Base-by-base conservation (phyloP, 1,140 invertebrate genomes). In the Hyposmocoma kahamanoa region DNA sequence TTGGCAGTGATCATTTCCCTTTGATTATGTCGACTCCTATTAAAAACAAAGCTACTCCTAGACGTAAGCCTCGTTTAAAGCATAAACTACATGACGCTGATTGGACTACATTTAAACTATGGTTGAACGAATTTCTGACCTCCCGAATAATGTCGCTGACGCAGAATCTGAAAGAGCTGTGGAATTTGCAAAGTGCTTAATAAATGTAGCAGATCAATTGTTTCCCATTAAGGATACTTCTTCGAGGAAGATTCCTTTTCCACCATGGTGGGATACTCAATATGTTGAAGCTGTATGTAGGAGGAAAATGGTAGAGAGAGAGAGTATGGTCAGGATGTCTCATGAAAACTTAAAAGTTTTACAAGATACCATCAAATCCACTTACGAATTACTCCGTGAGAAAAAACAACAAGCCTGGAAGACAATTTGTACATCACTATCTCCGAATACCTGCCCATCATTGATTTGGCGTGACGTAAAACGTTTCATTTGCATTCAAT, bases 1-100 rank as follows among this genome's bases (percentile, higher is more conserved):
- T 17, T 13, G 46, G 46, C 4, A 47, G 46, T 22, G 46, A 47
- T n/a, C 46, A 47, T 15, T 47, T 47, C n/a, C 46, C 46, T 38
- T 22, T 47, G 1, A 18, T 47, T 15, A 38, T 47, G 9, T n/a
- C 20, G 11, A 38, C 19, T 18, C 34, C 34, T 9, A 20, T 19
- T 3, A 17, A 18, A 0, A 20, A 17, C 2, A 17, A 9, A 2
- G 19, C 4, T n/a, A 6, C 26, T 19, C n/a, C 22, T 17, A 18
- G 9, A 11, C 15, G 11, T 19, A 21, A 8, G 10, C 28, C 43
- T n/a, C 26, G 24, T 11, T 19, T 45, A 19, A 32, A 20, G 34
- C 34, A 30, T 32, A 32, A 19, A 3, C 13, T 45, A 10, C 0
- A 10, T 10, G 22, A 32, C 20, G 28, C 26, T 21, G 26, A 32